These are phyloP conservation scores for Heteromurus nitidus DNA, from an alignment of 2,888 invertebrate genomes.

Conservation along the genomic window DNA sequence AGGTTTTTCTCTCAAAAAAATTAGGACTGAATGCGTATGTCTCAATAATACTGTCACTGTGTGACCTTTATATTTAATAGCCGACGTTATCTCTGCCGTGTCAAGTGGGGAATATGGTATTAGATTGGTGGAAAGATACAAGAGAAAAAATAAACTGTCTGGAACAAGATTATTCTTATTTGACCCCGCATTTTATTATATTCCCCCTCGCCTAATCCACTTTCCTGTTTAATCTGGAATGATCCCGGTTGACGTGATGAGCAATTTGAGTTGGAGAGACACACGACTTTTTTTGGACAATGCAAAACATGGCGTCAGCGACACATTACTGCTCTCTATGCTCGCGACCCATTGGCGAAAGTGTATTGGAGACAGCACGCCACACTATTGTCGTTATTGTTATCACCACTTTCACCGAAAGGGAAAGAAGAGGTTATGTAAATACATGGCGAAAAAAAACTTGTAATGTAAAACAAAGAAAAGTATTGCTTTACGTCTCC, in stretches of 20 bases:
- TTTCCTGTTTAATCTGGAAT: conserved; percentile 25
- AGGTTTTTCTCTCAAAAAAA: too few relatives aligned
- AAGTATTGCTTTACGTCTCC: not conserved
- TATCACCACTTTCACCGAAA: conserved; percentile 18
- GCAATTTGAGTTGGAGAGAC: conserved; percentile 26
- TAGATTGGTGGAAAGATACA: conserved; percentile 23
- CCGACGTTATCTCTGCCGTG: conserved; percentile 21
- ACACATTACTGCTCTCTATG: too few relatives aligned
- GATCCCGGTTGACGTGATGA: conserved; percentile 37
- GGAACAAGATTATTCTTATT: too few relatives aligned
- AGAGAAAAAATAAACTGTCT: conserved; percentile 44
- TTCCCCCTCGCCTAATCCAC: conserved; percentile 14
- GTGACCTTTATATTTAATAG: conserved; percentile 31
- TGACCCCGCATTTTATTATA: too few relatives aligned
- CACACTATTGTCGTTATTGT: conserved; percentile 19
- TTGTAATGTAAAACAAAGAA: conserved; percentile 11
- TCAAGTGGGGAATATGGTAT: conserved; percentile 8
- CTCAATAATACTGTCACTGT: too few relatives aligned
- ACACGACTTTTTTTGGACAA: too few relatives aligned
- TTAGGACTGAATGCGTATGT: too few relatives aligned
- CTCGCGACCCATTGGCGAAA: too few relatives aligned
- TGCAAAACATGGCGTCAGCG: too few relatives aligned
- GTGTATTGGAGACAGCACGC: too few relatives aligned
- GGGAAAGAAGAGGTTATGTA: not conserved
- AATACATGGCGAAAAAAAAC: conserved; percentile 15